Conservation (phyloP, 2,797 vertebrate genomes). For the Garrulus glandarius region DNA sequence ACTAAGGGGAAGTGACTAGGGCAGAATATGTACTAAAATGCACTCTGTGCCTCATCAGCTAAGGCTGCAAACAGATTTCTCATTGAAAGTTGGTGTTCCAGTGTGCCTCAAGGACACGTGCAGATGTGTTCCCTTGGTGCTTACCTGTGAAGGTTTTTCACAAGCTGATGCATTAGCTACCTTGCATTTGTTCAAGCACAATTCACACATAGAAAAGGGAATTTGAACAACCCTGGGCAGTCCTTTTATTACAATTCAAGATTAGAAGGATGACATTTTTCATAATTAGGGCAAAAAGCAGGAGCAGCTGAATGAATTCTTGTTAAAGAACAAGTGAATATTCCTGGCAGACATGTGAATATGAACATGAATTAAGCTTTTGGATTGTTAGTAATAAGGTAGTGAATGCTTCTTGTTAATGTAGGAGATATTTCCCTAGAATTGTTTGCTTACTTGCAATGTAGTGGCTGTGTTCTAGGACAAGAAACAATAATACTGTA, state of each 20-base stretch:
- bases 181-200: constrained; percentile 38
- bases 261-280: constrained; percentile 42
- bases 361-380: background rate
- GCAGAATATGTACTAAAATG: background rate
- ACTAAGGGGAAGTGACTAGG: background rate
- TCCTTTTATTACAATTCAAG: constrained; percentile 1
- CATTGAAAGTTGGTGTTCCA: background rate
- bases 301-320: background rate
- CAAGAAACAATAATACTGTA: background rate
- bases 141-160: constrained; percentile 6
- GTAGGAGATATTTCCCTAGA: background rate
- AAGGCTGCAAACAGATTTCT: background rate
- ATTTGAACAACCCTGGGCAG: background rate
- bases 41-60: background rate
- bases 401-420: background rate
- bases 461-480: background rate
- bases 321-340: background rate
- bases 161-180: background rate
- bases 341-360: background rate
- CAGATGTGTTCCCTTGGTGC: background rate
- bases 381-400: background rate
- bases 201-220: background rate
- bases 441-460: background rate
- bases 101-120: background rate
- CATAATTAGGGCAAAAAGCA: constrained; percentile 44